phyloP scores from a whole-genome alignment of 2,888 invertebrate species.

The Chrysina gloriosa region DNA sequence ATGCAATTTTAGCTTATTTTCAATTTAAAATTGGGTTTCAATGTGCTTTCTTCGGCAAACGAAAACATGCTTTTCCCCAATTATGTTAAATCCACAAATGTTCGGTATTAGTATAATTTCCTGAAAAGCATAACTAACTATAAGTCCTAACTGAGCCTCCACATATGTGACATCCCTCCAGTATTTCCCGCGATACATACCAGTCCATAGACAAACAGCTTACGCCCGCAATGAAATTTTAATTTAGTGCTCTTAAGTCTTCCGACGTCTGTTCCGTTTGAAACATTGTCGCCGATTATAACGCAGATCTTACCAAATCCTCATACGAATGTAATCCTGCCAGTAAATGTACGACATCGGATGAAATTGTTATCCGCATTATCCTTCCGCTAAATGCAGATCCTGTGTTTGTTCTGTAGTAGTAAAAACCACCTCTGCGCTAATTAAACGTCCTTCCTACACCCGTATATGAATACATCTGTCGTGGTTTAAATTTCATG shows the following conservation, averaged over 20 bases:
- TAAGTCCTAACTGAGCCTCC: too few species aligned
- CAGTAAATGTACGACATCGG: conserved; percentile 16
- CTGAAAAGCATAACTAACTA: too few species aligned
- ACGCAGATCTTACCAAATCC: conserved; percentile 23
- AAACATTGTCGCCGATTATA: conserved; percentile 27
- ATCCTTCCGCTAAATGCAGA: conserved; percentile 12
- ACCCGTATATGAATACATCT: not conserved
- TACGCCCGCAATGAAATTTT: conserved; percentile 8
- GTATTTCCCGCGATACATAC: not conserved
- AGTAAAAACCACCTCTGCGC: not conserved
- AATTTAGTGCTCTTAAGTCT: conserved; percentile 18
- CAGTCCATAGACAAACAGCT: conserved; percentile 1
- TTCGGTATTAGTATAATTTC: too few species aligned
- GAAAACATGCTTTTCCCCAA: too few species aligned
- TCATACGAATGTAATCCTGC: conserved; percentile 19
- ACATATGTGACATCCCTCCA: not conserved
- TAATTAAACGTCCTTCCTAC: conserved; percentile 6
- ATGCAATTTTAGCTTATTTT: too few species aligned
- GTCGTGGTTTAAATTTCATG: not conserved
- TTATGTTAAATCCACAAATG: too few species aligned
- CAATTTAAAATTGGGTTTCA: too few species aligned
- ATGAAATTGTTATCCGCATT: conserved; percentile 25
- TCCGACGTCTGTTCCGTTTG: conserved; percentile 5
- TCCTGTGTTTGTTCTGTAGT: not conserved
- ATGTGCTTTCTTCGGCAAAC: too few species aligned